Base-by-base conservation (phyloP, 2,797 vertebrate genomes). In the Siniperca obscura region DNA sequence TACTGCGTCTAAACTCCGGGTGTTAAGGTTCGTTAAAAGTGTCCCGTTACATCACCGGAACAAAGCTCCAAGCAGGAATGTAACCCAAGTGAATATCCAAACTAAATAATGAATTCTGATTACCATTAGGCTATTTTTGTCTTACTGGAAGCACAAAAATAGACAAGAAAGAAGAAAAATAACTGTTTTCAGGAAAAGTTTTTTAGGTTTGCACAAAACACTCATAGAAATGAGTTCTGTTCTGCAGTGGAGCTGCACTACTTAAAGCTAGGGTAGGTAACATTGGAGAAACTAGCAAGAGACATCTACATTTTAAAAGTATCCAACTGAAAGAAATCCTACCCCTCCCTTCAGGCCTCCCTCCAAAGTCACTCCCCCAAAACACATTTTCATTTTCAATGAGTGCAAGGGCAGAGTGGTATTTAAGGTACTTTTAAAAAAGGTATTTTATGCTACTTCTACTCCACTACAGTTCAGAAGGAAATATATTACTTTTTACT, bases 51-150 rank as follows among this genome's bases (percentile, higher is more conserved):
- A 77, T 74, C 70, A 66, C 46, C 66, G 38, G 72, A 89, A 83
- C 85, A 85, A 83, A 87, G 78, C 86, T 60, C 17, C 30, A 73
- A 83, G 83, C 82, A 85, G 70, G 65, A 60, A 84, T 70, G 21
- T 52, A 82, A 46, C 74, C 46, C 22, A 19, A 52, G 44, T 21
- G 61, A 65, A 61, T 73, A 76, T 65, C 22, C 46, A 64, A 21
- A 73, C 25, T 81, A 11, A 77, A 85, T 73, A 14, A 80, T 84
- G 27, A 30, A 80, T 74, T 70, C 34, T 60, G 53, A 83, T 74
- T 25, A 78, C 22, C 5, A 38, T 42, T 19, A 5, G 30, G 44
- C 5, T 62, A 67, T 70, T 74, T 88, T 74, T 57, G 52, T 69
- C 77, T 61, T 2, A 46, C 42, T 73, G 48, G 59, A 81, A 40